phyloP scores from a whole-genome alignment of 2,888 invertebrate species.

The Alviniconcha strummeri region DNA sequence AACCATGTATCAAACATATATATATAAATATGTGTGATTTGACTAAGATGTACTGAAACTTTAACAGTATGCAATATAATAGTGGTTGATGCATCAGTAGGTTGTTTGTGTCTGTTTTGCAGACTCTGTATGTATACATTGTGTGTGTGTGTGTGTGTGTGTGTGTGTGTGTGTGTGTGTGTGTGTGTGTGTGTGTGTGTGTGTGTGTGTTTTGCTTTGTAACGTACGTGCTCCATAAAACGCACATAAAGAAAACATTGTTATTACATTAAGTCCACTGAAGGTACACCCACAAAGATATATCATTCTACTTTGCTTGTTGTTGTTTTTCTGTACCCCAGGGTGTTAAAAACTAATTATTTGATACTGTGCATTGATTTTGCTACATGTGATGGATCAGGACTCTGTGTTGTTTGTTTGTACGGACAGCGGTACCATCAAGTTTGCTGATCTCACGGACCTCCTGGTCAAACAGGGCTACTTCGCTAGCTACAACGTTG shows the following conservation, averaged over 20 bases:
- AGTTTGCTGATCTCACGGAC: conserved; percentile 81
- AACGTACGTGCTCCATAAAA: neutral
- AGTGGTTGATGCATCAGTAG: neutral
- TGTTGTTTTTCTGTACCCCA: too few relatives aligned
- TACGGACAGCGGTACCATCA: conserved; percentile 69
- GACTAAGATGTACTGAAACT: neutral
- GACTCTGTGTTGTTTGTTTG: neutral
- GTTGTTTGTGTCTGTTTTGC: neutral
- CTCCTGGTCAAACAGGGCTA: conserved; percentile 80
- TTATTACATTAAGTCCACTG: too few relatives aligned
- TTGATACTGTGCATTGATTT: too few relatives aligned
- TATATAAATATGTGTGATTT: neutral
- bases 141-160: too few relatives aligned
- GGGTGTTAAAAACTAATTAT: too few relatives aligned
- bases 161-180: too few relatives aligned
- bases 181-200: conserved; percentile 3
- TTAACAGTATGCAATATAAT: neutral
- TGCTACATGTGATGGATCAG: too few relatives aligned
- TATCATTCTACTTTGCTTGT: too few relatives aligned
- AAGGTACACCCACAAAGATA: too few relatives aligned
- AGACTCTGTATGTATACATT: neutral
- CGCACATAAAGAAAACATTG: too few relatives aligned
- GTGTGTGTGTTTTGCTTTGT: neutral
- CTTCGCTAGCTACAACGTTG: conserved; percentile 85
- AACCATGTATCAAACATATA: neutral